These are phyloP conservation scores for Nomada flava DNA, from an alignment of 2,888 invertebrate genomes.

Conservation along the genomic window DNA sequence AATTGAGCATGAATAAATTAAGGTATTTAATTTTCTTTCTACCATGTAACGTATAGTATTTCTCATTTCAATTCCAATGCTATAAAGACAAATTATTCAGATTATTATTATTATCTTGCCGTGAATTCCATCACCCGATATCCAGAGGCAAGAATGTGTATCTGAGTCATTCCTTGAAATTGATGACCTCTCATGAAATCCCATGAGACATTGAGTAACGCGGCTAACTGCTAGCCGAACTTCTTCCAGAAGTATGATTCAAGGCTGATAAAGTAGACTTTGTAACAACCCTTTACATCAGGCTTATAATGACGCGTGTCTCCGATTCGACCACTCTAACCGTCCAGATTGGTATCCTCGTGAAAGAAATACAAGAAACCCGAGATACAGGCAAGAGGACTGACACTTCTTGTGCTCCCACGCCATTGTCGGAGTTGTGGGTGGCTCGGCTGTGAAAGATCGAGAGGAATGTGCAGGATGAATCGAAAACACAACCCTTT, in stretches of 20 bases:
- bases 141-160: background rate
- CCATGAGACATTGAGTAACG: slow-evolving; percentile 20
- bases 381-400: slow-evolving; percentile 53
- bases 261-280: slow-evolving; percentile 44
- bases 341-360: slow-evolving; percentile 26
- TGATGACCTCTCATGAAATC: slow-evolving; percentile 21
- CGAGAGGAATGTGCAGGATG: slow-evolving; percentile 12
- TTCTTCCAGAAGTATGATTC: slow-evolving; percentile 30
- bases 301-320: slow-evolving; percentile 39
- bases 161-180: slow-evolving; percentile 19
- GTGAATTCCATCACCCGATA: no score
- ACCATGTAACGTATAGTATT: no score
- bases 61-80: no score
- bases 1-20: no score
- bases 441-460: slow-evolving; percentile 31
- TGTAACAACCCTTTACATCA: background rate
- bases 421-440: slow-evolving; percentile 56
- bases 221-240: slow-evolving; percentile 7
- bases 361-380: slow-evolving; percentile 47
- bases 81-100: no score
- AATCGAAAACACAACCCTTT: slow-evolving; percentile 37
- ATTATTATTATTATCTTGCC: background rate
- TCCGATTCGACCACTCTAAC: slow-evolving; percentile 46
- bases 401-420: slow-evolving; percentile 61
- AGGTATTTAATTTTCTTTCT: no score